Evolutionary conservation across 2,888 invertebrate genomes (phyloP), one percentile per base, ranked within the genome.

Genomic region (Nematopogon swammerdamellus): DNA sequence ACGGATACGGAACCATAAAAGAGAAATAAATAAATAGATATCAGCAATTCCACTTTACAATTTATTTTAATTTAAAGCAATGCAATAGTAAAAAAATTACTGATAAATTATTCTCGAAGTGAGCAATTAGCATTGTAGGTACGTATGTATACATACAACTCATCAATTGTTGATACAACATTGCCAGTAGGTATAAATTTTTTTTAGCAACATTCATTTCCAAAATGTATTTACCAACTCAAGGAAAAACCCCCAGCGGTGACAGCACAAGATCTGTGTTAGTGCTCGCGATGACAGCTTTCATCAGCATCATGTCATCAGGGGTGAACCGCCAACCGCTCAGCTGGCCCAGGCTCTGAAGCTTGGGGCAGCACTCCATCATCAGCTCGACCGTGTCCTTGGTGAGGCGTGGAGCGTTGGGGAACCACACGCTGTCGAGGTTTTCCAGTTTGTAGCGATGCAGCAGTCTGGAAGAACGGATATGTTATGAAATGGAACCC

Each of bases 341-440:
- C 17, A 88, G 64, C 62, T 87, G 85, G 0, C 88, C 88, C 11
- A 88, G 70, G 53, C 82, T 83, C 58, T 70, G 82, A 44, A 88
- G 68, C 56, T 85, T 86, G 1, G 86, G 86, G 57, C 87, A 87
- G 55, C 80, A 77, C 49, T 86, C 85, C 82, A 87, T 86, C 45
- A 88, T 67, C 11, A 86, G 64, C 61, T 88, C 85, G 45, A 88
- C 85, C 0, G 86, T 82, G 49, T 81, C 81, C 3, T 76, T 64
- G 0, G 87, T 85, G 20, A 88, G 68, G 47, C 83, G 82, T 8
- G 84, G 83, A 0, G 88, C 88, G 59, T 84, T 80, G 1, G 87
- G 86, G 56, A 88, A 85, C 86, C 87, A 87, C 50, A 88, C 70
- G 51, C 85, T 84, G 70, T 88, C 87, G 44, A 88, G 68, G 52